Base-by-base conservation (phyloP, 2,888 invertebrate species). In the Apocheima hispidaria region DNA sequence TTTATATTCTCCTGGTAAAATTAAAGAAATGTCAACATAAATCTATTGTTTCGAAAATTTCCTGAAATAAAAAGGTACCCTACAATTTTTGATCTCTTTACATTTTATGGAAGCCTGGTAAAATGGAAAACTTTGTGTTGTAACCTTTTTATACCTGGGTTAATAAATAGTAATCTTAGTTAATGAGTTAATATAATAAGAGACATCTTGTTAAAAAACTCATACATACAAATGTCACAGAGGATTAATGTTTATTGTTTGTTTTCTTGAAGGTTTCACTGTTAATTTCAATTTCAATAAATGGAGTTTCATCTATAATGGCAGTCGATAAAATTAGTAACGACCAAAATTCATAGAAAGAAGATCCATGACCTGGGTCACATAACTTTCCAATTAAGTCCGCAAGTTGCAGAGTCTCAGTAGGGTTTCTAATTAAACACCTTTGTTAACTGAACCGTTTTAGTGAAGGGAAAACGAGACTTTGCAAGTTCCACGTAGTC, bases 401-500 rank as follows among this genome's bases (percentile, higher is more conserved):
- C 48, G 23, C 38, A 38, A 58, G 40, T 48, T 38, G 46, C 18
- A 52, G 28, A 44, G 51, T 28, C 57, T 43, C 41, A 43, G 67
- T 66, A 71, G 40, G 63, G 65, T 63, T 65, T 70, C 71, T 78
- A 81, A 82, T 83, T 79, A 80, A 77, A 75, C 79, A 79, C 77
- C 78, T 80, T 72, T 73, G 75, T 75, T 71, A 68, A 64, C 71
- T 33, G 40, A 46, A 28, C 4, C 41, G 21, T 38, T 35, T 4
- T 50, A 51, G 58, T 33, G 43, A 51, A n/a, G 44, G 30, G 51
- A 58, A 30, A 51, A 49, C 44, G 16, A 30, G 41, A 18, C 30
- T 55, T 9, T 2, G n/a, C 6, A 35, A 36, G n/a, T 18, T 20
- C 2, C 1, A 2, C 0, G 18, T 28, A 41, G 30, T 46, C 30